Evolutionary conservation across 35 echinoderm and acorn worm species (phyloP).

Genomic region (Amphiura filiformis): DNA sequence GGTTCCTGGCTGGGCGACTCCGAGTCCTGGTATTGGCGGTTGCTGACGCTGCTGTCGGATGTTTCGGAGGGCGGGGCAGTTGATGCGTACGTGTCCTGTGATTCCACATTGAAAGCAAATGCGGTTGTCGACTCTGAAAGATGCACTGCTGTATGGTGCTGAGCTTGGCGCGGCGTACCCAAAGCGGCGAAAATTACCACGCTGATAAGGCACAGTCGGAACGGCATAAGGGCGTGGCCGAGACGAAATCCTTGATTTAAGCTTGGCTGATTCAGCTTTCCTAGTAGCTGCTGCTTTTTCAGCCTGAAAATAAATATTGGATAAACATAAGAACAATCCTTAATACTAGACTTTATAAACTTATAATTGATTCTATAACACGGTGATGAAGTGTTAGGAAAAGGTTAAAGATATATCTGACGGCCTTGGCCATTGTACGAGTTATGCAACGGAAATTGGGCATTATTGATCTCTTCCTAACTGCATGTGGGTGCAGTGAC

Average conservation of each 20-base stretch:
- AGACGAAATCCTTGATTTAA: background rate
- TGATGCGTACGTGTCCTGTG: conserved; percentile 17
- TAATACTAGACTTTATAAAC: too few relatives aligned
- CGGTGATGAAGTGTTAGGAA: too few relatives aligned
- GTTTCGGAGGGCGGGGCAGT: conserved; percentile 29
- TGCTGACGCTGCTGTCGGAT: background rate
- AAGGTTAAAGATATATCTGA: too few relatives aligned
- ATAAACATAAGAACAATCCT: too few relatives aligned
- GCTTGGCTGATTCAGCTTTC: background rate
- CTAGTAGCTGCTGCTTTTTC: conserved; percentile 28
- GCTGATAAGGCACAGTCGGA: background rate
- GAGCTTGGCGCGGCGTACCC: background rate
- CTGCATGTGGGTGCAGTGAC: too few relatives aligned
- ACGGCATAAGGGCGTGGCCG: background rate
- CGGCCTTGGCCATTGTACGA: too few relatives aligned
- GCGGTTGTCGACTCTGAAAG: conserved; percentile 5
- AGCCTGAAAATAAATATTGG: too few relatives aligned
- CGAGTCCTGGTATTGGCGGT: background rate
- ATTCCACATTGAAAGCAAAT: conserved; percentile 45
- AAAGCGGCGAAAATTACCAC: conserved; percentile 20
- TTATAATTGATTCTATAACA: too few relatives aligned
- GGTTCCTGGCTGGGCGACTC: background rate
- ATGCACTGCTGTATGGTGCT: background rate
- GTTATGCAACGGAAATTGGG: too few relatives aligned
- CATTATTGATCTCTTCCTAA: too few relatives aligned